phyloP scores from a whole-genome alignment of 2,797 vertebrate species.

The Enteromius paludinosus region DNA sequence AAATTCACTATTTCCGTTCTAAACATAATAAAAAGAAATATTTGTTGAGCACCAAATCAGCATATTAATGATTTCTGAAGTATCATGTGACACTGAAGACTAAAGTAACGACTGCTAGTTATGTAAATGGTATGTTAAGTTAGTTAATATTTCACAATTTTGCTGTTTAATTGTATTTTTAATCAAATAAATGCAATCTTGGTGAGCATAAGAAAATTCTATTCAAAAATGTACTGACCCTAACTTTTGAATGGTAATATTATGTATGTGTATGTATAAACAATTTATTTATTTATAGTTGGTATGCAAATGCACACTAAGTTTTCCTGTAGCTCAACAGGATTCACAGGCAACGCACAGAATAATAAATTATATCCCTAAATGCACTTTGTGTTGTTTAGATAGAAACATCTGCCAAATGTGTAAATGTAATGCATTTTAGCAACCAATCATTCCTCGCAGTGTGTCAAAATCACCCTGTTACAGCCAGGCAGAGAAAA shows the following conservation, averaged over 20 bases:
- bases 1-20: not conserved
- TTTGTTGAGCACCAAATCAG: not conserved
- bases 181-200: not conserved
- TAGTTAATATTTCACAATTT: not conserved
- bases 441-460: conserved; percentile 20
- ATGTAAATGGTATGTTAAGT: not conserved
- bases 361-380: conserved; percentile 3
- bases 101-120: not conserved
- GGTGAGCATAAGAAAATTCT: not conserved
- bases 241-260: not conserved
- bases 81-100: not conserved
- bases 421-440: not conserved
- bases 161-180: not conserved
- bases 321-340: not conserved
- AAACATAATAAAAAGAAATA: not conserved
- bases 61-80: not conserved
- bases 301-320: not conserved
- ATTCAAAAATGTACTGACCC: too few species aligned
- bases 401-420: conserved; percentile 13
- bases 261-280: not conserved
- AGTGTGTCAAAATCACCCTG: conserved; percentile 29
- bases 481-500: conserved; percentile 20
- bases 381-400: not conserved
- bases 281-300: not conserved
- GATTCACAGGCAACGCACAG: not conserved